These are phyloP conservation scores for Arge pagana DNA, from an alignment of 2,888 invertebrate genomes.

Conservation along the genomic window DNA sequence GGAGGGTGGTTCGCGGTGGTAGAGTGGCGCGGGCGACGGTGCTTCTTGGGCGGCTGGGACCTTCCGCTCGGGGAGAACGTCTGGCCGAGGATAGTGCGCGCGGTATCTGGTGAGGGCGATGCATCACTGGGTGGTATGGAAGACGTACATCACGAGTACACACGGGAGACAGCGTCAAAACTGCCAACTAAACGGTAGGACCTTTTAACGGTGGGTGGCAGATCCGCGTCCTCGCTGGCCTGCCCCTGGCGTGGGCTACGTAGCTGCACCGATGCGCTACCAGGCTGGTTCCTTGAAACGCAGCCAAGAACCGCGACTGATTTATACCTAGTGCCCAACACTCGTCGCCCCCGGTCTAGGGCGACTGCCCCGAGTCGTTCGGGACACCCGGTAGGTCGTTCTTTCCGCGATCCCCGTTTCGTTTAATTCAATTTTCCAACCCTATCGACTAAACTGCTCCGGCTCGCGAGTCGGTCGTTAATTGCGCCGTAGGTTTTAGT, in stretches of 20 bases:
- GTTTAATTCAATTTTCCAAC: constrained; percentile 11
- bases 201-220: too few relatives aligned
- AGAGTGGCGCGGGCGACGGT: constrained; percentile 23
- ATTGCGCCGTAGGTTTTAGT: constrained; percentile 11
- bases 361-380: too few relatives aligned
- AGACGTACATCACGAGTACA: constrained; percentile 32
- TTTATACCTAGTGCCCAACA: too few relatives aligned
- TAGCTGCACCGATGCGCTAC: too few relatives aligned
- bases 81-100: constrained; percentile 36
- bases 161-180: too few relatives aligned
- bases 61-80: constrained; percentile 27
- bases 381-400: too few relatives aligned
- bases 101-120: constrained; percentile 46
- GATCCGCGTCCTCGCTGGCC: too few relatives aligned
- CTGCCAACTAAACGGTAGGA: too few relatives aligned
- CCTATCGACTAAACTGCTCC: constrained; percentile 5
- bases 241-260: too few relatives aligned
- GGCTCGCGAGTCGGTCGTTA: constrained; percentile 5
- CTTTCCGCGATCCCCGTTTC: constrained; percentile 8
- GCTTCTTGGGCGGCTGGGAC: background rate
- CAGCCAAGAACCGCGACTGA: too few relatives aligned
- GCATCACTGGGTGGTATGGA: constrained; percentile 50
- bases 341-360: too few relatives aligned
- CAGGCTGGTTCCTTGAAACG: too few relatives aligned
- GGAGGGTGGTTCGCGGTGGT: constrained; percentile 27